These are phyloP conservation scores for Ligdia adustata DNA, from an alignment of 2,888 invertebrate genomes.

Conservation along the genomic window DNA sequence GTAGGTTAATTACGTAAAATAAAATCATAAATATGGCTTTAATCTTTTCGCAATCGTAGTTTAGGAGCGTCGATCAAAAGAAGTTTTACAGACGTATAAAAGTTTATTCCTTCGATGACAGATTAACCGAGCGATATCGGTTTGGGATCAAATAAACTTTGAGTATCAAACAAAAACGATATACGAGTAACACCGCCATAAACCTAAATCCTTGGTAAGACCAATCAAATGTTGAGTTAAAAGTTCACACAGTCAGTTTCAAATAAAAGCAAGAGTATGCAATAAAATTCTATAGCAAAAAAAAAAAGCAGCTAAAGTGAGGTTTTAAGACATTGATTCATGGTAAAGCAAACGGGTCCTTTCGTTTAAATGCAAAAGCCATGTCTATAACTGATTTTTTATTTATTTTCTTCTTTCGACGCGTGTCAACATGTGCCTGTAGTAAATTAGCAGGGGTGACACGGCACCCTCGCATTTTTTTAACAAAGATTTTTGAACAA, in stretches of 20 bases:
- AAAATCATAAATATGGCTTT: constrained; percentile 32
- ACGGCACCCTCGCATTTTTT: constrained; percentile 76
- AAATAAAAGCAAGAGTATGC: constrained; percentile 45
- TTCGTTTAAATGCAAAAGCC: constrained; percentile 66
- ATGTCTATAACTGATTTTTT: constrained; percentile 71
- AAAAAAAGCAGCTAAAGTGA: constrained; percentile 32
- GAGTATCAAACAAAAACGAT: constrained; percentile 42
- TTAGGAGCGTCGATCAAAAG: constrained; percentile 44
- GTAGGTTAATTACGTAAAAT: constrained; percentile 7
- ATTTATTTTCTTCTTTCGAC: constrained; percentile 69
- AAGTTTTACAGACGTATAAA: constrained; percentile 30
- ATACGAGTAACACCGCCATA: constrained; percentile 54
- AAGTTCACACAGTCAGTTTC: constrained; percentile 59
- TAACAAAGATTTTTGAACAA: constrained; percentile 78
- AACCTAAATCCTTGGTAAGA: constrained; percentile 56
- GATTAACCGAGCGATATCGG: constrained; percentile 31
- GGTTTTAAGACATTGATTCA: constrained; percentile 55
- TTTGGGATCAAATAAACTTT: constrained; percentile 36
- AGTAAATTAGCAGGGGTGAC: constrained; percentile 81
- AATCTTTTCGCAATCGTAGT: constrained; percentile 18
- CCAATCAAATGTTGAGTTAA: constrained; percentile 54
- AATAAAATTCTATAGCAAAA: constrained; percentile 44
- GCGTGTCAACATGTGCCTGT: constrained; percentile 81
- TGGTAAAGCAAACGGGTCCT: constrained; percentile 49
- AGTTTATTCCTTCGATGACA: constrained; percentile 31